A percentile compares a stretch with the other conserved stretches of the same genome.
Conservation (phyloP, 2,888 invertebrate species). For the Drosophila histrio region DNA sequence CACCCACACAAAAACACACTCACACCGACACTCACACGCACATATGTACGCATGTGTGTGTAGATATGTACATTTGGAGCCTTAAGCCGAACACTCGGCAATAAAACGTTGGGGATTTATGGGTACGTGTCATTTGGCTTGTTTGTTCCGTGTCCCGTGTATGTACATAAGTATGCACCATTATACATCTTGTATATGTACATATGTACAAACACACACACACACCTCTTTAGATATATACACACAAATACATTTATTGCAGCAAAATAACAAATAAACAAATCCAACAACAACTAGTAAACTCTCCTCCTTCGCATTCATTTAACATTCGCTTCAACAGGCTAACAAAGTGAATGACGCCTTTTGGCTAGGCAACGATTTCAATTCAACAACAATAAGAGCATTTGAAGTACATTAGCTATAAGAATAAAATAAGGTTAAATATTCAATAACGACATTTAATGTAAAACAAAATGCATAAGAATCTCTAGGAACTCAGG, state of each 20-base stretch:
- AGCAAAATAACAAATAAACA: slow-evolving; percentile 56
- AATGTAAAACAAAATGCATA: not conserved
- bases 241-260: slow-evolving; percentile 2
- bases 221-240: not conserved
- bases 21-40: not conserved
- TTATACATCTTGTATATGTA: slow-evolving; percentile 12
- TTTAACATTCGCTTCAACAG: slow-evolving; percentile 46
- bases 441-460: not conserved
- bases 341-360: slow-evolving; percentile 34
- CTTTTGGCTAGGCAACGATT: slow-evolving; percentile 29
- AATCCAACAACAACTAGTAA: slow-evolving; percentile 41
- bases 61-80: slow-evolving; percentile 8
- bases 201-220: not conserved
- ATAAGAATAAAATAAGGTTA: not conserved
- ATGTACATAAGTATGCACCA: slow-evolving; percentile 24
- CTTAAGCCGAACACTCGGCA: slow-evolving; percentile 63
- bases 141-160: slow-evolving; percentile 54
- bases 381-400: not conserved
- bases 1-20: slow-evolving; percentile 13
- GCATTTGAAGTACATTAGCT: slow-evolving; percentile 17
- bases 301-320: slow-evolving; percentile 22
- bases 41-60: not conserved
- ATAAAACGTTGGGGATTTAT: slow-evolving; percentile 73
- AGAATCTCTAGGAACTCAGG: not conserved
- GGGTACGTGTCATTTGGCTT: slow-evolving; percentile 72